Evolutionary conservation across 2,888 invertebrate genomes (phyloP), one percentile per base, ranked within the genome.

Genomic region (Tortrix viridana): DNA sequence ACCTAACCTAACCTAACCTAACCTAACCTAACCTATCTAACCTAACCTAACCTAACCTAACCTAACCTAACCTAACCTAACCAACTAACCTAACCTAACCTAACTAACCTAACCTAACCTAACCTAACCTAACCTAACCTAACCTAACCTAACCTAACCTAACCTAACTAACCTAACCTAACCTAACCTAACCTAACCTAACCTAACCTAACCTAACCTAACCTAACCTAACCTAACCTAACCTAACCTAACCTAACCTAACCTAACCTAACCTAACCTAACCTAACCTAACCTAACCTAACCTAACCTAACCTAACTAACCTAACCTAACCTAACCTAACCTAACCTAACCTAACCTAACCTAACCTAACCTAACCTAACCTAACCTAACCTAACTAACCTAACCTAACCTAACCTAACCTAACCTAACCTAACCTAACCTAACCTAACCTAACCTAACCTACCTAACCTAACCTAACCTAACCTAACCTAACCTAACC

Each of bases 331-430:
- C 46, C 46, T 46, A 46, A 46, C 46, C 46, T 46, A 46, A 46
- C 23, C 46, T 44, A 44, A 44, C 44, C 44, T 44, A 44, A 44
- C 46, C 20, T 44, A 46, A 46, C 46, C 46, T 46, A 46, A 46
- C 46, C 46, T 46, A 46, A 46, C 46, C 46, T 46, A 46, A 46
- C 46, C 46, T 46, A 46, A 46, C 46, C 46, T 46, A 46, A 44
- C 43, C 64, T 64, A 64, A 64, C 64, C 64, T 64, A 64, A 64
- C 64, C 64, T 64, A 64, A 64, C 64, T n/a, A n/a, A 23, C 64
- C 14, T 59, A 64, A 65, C 61, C 60, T 61, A 65, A 61, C 60
- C 61, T 61, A 61, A 65, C 61, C 46, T 46, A 46, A 20, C 20
- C 46, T 20, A 46, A 46, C 46, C 46, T 46, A 46, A 46, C 46